A percentile compares a stretch with the other conserved stretches of the same genome.
These are phyloP conservation scores for Euleptes europaea DNA, from an alignment of 2,113 vertebrate species.

Conservation along the genomic window DNA sequence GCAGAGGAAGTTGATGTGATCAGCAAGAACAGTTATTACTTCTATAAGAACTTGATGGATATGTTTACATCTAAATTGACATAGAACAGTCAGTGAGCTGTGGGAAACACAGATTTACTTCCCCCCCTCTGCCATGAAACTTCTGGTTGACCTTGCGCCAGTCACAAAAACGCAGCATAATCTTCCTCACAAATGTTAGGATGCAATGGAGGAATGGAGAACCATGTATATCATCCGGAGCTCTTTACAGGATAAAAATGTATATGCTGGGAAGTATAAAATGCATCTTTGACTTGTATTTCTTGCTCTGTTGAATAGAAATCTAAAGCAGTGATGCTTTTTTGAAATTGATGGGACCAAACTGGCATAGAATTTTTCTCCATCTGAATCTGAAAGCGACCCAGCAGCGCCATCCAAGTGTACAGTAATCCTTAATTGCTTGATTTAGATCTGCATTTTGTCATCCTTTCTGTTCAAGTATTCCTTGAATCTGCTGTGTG, in stretches of 20 bases:
- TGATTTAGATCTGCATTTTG: constrained; percentile 53
- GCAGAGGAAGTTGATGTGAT: not conserved
- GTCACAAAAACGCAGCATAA: too few species aligned
- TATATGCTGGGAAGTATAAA: not conserved
- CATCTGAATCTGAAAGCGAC: constrained; percentile 44
- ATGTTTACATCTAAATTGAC: not conserved
- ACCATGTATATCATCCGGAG: too few species aligned
- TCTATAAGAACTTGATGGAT: not conserved
- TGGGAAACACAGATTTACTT: too few species aligned
- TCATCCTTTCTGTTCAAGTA: constrained; percentile 52
- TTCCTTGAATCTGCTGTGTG: constrained; percentile 71
- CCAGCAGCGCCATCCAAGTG: constrained; percentile 29
- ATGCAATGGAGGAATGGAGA: too few species aligned
- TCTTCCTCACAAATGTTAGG: too few species aligned
- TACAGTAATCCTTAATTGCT: not conserved
- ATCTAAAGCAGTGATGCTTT: constrained; percentile 1
- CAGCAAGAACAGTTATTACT: not conserved
- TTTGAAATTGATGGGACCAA: constrained; percentile 49
- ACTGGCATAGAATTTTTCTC: not conserved
- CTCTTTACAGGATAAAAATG: too few species aligned
- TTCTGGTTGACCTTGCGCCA: too few species aligned
- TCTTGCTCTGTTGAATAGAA: constrained; percentile 27
- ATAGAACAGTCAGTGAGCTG: not conserved
- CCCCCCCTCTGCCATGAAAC: too few species aligned
- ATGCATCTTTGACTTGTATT: fast-evolving